Evolutionary conservation across 2,113 vertebrate genomes (phyloP).

Genomic region (Eolophus roseicapilla): DNA sequence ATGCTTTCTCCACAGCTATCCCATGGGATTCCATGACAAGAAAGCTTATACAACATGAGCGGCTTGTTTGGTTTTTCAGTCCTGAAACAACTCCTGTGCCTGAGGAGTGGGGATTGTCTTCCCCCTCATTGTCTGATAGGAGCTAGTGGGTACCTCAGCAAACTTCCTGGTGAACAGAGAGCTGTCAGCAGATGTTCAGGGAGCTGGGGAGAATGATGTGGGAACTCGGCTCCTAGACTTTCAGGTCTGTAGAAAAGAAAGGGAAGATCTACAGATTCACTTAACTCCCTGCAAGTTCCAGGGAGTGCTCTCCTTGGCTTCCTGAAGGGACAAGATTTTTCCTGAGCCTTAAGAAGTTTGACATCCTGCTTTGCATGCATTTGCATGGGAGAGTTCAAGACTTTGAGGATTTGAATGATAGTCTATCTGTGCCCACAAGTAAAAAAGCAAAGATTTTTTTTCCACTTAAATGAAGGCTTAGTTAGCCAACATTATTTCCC

Average conservation of each 20-base stretch:
- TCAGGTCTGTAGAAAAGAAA: neutral
- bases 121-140: neutral
- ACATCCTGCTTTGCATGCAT: neutral
- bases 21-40: neutral
- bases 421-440: neutral
- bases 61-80: neutral
- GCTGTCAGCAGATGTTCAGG: neutral
- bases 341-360: neutral
- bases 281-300: neutral
- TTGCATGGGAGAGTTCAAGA: neutral
- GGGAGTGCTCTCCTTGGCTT: neutral
- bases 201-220: neutral
- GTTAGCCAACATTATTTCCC: neutral
- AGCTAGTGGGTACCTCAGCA: neutral
- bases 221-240: neutral
- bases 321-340: neutral
- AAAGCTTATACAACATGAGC: neutral
- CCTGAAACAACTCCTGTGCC: neutral
- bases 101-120: neutral
- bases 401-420: neutral
- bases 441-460: neutral
- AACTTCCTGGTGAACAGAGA: neutral
- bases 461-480: neutral
- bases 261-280: neutral
- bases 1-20: neutral